These are phyloP conservation scores for Sinonovacula constricta DNA, from an alignment of 1,140 invertebrate genomes.

Conservation along the genomic window DNA sequence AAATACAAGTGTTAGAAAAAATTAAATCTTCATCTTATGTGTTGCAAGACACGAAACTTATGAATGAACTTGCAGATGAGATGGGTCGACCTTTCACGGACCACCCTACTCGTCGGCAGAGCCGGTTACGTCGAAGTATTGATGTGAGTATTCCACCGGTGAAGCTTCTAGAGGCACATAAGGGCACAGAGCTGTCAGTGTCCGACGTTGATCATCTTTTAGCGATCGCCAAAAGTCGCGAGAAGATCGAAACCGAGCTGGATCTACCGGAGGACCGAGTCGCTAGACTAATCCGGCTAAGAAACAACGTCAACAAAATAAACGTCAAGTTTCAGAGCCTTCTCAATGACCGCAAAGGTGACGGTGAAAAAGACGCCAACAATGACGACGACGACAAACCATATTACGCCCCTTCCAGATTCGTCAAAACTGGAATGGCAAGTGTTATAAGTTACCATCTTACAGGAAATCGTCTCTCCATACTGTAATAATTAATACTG, in stretches of 20 bases:
- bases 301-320: constrained; percentile 57
- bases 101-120: constrained; percentile 11
- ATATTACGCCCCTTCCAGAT: constrained; percentile 21
- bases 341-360: constrained; percentile 10
- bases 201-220: constrained; percentile 16
- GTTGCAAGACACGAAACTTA: background rate
- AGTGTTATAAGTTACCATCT: too few species aligned
- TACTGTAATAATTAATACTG: too few species aligned
- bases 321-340: constrained; percentile 49
- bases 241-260: constrained; percentile 52
- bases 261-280: constrained; percentile 55
- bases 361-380: background rate
- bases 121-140: constrained; percentile 17
- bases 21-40: constrained; percentile 11
- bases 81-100: background rate
- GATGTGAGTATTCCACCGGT: background rate
- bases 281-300: constrained; percentile 43
- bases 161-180: background rate
- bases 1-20: constrained; percentile 25
- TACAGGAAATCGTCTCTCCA: too few species aligned
- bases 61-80: background rate
- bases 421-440: constrained; percentile 25
- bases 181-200: background rate
- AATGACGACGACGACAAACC: constrained; percentile 4
- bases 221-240: constrained; percentile 16